Evolutionary conservation across 1,140 invertebrate genomes (phyloP), one percentile per base, ranked within the genome.

Genomic region (Colletes latitarsis): DNA sequence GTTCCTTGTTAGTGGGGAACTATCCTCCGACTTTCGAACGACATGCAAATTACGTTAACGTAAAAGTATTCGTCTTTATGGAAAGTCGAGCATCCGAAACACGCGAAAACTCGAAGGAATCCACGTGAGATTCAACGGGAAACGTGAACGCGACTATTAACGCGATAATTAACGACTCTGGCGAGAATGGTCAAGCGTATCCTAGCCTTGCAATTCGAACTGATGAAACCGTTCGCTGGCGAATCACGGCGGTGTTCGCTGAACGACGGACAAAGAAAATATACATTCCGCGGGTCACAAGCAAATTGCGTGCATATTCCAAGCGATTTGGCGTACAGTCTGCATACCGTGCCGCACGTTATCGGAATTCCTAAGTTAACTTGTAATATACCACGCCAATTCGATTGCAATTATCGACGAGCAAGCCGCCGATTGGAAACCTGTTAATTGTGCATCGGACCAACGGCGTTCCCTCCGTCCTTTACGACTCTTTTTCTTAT

Each of bases 321-420:
- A 14, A 41, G 63, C 62, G 67, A 76, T 81, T 83, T 85, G 71
- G 77, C 82, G 55, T 71, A 68, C 77, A n/a, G 82, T 71, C 71
- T 77, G 81, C 81, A 79, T 84, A 82, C 75, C 75, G 70, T 10
- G 30, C 64, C 39, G 52, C 67, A 14, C 66, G 67, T 67, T 80
- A 75, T 79, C 77, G 60, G 82, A 85, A 85, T 85, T 85, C 72
- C 67, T 57, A 58, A 83, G 60, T 53, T 80, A 12, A 53, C 30
- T 64, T 57, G 69, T 57, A 83, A 64, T 46, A 6, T 58, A 53
- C 39, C 67, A 73, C 82, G 9, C 53, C 19, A 55, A 55, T 73
- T 46, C 55, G 67, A 83, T 75, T 62, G 62, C 46, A 21, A 19
- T 82, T 81, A 81, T 81, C 76, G 74, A 49, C 17, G n/a, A 76